Base-by-base conservation (phyloP, 92 coral and sea anemone genomes). In the Porites rus region DNA sequence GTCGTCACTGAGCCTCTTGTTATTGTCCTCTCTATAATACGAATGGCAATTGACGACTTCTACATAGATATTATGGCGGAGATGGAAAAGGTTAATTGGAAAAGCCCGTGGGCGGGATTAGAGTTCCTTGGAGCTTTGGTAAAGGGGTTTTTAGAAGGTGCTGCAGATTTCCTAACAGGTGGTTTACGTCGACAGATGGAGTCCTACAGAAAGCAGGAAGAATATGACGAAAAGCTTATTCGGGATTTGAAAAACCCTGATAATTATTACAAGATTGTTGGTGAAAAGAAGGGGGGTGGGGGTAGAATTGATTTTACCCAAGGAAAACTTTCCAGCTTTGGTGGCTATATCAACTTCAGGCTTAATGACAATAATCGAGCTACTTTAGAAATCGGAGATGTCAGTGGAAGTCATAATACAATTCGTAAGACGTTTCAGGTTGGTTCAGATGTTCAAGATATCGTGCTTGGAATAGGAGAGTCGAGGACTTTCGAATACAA, bases 61-160 rank as follows among this genome's bases (percentile, higher is more conserved):
- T 89, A 89, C 79, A 64, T 89, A 7, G 92, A 89, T 46, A 89
- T 89, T 28, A 89, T 89, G 92, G 75, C 9, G 18, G 88, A 89
- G 68, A 86, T 90, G 79, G 84, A 90, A 6, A 90, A 90, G 20
- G 91, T 90, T 2, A 90, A 90, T 25, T 90, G 91, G 93, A 90
- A 90, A 10, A 90, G 90, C 28, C 93, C 93, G 1, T 90, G 90
- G 93, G 90, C 90, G n/a, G 88, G 88, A 0, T 70, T 90, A 19
- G 73, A 90, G 31, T 90, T 90, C 52, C 60, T 86, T 46, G 91
- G 81, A 53, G 90, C 93, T 2, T 31, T 90, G 12, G 80, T 82
- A 17, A 90, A 86, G 25, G 93, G 93, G 2, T 1, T 86, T 8
- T 16, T 81, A 1, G 93, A 86, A 13, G 93, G 93, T 31, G 80